Percentiles rank a stretch among this genome's conserved stretches.
Conservation (phyloP, 2,113 vertebrate species). For the Vicugna pacos region DNA sequence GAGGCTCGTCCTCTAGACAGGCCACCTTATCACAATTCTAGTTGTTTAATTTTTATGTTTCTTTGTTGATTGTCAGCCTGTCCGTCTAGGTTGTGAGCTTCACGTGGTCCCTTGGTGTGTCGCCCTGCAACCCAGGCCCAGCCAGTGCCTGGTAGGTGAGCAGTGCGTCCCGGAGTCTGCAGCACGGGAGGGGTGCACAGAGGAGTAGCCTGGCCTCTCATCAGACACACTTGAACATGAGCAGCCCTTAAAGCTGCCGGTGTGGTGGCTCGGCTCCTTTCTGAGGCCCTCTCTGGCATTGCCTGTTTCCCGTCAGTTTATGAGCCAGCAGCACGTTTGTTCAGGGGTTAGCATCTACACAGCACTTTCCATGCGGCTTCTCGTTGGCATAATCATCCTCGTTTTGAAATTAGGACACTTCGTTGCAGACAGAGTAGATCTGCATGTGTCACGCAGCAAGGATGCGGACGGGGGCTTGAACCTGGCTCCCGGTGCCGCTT, state of each 20-base stretch:
- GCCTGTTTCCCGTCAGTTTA: background rate
- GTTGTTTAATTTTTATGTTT: conserved; percentile 14
- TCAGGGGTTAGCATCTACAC: background rate
- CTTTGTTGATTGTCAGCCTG: background rate
- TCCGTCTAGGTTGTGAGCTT: background rate
- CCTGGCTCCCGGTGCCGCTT: background rate
- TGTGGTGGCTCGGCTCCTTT: background rate
- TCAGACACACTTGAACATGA: background rate
- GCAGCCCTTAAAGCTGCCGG: background rate
- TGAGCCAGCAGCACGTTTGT: background rate
- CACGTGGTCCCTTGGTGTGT: background rate
- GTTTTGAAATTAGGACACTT: background rate
- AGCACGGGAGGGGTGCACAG: background rate
- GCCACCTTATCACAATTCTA: background rate
- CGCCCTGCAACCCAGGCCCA: background rate
- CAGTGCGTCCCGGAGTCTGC: no score
- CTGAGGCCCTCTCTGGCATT: background rate
- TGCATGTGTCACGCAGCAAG: background rate
- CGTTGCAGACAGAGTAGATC: background rate
- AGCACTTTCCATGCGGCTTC: background rate
- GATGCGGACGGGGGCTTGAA: background rate
- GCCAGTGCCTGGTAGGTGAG: background rate
- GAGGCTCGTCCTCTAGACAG: background rate
- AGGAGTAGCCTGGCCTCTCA: background rate
- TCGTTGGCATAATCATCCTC: background rate